A percentile compares a stretch with the other conserved stretches of the same genome.
Evolutionary conservation across 2,888 invertebrate species (phyloP).

Genomic region (Cheilosia variabilis): DNA sequence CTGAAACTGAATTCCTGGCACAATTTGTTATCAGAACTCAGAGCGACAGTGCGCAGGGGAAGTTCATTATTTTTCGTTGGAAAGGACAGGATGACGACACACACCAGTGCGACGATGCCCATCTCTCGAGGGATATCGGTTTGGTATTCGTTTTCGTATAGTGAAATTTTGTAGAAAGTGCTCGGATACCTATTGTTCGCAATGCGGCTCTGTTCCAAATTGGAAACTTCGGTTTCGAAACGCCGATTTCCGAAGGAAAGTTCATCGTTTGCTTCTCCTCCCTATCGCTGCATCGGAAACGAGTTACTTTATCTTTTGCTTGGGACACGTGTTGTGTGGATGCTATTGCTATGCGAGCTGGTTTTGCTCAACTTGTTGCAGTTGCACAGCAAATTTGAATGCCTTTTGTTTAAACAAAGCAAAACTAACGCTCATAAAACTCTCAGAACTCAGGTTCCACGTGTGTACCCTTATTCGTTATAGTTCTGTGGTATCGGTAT

Average conservation of each 20-base stretch:
- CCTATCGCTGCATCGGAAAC: no score
- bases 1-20: slow-evolving; percentile 1
- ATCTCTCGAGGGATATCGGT: slow-evolving; percentile 45
- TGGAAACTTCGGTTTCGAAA: slow-evolving; percentile 71
- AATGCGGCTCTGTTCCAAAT: slow-evolving; percentile 68
- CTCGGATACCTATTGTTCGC: slow-evolving; percentile 51
- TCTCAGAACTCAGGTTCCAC: no score
- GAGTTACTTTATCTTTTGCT: no score
- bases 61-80: not conserved
- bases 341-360: no score
- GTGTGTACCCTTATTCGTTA: no score
- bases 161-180: slow-evolving; percentile 38
- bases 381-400: not conserved
- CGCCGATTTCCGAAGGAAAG: slow-evolving; percentile 11
- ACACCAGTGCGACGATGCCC: not conserved
- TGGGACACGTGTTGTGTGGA: no score
- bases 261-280: no score
- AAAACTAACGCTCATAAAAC: no score
- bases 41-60: slow-evolving; percentile 59
- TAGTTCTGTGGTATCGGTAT: no score
- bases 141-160: slow-evolving; percentile 65
- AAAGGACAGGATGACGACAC: not conserved
- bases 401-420: no score
- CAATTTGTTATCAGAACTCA: slow-evolving; percentile 14
- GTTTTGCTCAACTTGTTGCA: no score